A percentile compares a stretch with the other conserved stretches of the same genome.
Conservation (phyloP, 2,113 vertebrate genomes). For the Dicerorhinus sumatrensis region DNA sequence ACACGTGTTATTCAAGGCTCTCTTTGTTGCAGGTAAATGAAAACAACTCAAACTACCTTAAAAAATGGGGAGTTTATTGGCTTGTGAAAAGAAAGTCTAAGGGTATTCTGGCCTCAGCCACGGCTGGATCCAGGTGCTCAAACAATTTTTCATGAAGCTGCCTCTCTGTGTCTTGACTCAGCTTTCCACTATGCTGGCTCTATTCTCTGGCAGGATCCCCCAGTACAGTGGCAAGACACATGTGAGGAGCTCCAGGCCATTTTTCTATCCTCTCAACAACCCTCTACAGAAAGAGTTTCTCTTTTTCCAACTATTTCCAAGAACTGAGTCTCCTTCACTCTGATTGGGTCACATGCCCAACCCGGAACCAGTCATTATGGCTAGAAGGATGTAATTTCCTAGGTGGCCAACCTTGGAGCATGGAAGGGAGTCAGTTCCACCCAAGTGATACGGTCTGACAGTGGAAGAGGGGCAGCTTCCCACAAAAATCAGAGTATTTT, state of each 20-base stretch:
- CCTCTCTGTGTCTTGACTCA: neutral
- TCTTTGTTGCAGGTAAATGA: slow-evolving; percentile 2
- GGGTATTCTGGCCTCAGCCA: neutral
- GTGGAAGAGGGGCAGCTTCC: neutral
- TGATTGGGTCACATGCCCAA: neutral
- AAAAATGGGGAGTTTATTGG: neutral
- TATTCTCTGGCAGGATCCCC: neutral
- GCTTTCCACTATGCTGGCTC: neutral
- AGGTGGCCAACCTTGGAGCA: neutral
- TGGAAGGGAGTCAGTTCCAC: neutral
- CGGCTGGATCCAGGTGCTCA: slow-evolving; percentile 9
- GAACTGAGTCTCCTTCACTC: neutral
- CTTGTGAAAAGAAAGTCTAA: slow-evolving; percentile 22
- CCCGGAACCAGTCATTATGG: neutral
- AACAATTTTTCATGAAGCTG: neutral
- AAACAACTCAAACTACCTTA: slow-evolving; percentile 1
- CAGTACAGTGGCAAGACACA: neutral
- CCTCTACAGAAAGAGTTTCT: neutral
- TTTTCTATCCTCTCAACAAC: slow-evolving; percentile 11
- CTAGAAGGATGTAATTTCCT: neutral
- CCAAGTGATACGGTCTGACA: neutral
- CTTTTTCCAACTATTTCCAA: neutral
- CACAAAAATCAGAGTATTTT: neutral
- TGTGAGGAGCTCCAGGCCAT: neutral
- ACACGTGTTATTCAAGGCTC: slow-evolving; percentile 4